phyloP scores from a whole-genome alignment of 1,140 invertebrate species.

The Drosophila rhopaloa region DNA sequence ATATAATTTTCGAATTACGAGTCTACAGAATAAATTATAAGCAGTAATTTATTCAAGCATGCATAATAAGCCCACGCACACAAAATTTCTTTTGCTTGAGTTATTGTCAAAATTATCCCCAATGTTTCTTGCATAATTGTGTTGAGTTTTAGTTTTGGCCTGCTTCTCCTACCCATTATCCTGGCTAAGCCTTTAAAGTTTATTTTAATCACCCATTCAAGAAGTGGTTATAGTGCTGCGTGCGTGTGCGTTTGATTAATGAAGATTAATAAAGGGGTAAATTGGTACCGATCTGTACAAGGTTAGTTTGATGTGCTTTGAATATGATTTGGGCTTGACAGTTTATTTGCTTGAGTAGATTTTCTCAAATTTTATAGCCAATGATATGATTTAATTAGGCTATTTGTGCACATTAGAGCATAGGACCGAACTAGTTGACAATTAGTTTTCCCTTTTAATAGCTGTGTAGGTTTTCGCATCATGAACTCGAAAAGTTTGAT shows the following conservation, averaged over 20 bases:
- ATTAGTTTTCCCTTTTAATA: background rate
- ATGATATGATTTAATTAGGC: conserved; percentile 50
- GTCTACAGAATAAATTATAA: conserved; percentile 59
- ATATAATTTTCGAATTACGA: conserved; percentile 61
- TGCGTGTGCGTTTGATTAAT: conserved; percentile 64
- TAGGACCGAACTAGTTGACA: background rate
- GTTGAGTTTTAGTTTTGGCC: conserved; percentile 15
- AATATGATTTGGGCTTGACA: conserved; percentile 42
- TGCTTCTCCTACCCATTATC: conserved; percentile 7
- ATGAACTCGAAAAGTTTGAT: background rate
- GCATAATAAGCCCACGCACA: conserved; percentile 50
- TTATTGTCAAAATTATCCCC: conserved; percentile 56
- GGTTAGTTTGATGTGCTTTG: conserved; percentile 43
- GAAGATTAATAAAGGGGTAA: conserved; percentile 73
- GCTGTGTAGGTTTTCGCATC: background rate
- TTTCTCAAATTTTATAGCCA: conserved; percentile 31
- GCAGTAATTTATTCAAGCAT: conserved; percentile 69
- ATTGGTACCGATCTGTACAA: conserved; percentile 52
- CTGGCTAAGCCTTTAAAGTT: conserved; percentile 45
- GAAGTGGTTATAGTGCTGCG: conserved; percentile 57
- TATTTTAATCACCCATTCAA: conserved; percentile 54
- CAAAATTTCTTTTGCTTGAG: conserved; percentile 47
- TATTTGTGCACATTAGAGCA: conserved; percentile 27
- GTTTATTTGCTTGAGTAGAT: conserved; percentile 60
- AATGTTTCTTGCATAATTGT: conserved; percentile 63